Conservation (phyloP, 1,140 invertebrate genomes). For the Spodoptera litura region DNA sequence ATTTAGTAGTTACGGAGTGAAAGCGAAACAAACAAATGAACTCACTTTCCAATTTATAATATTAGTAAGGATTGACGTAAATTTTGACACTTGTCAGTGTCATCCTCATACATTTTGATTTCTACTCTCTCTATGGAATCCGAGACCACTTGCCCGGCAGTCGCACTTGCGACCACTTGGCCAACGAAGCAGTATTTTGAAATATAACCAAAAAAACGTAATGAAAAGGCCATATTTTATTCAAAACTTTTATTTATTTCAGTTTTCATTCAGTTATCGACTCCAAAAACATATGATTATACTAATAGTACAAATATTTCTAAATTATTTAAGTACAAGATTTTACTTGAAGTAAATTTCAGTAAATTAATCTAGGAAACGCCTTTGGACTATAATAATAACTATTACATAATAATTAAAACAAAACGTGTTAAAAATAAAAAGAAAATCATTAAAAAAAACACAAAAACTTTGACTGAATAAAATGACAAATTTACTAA, state of each 20-base stretch:
- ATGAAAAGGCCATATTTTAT: not conserved
- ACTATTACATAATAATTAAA: not conserved
- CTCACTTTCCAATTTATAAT: too few species aligned
- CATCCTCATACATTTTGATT: too few species aligned
- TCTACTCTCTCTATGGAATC: too few species aligned
- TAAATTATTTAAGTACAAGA: conserved; percentile 23
- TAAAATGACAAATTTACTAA: not conserved
- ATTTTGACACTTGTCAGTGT: too few species aligned
- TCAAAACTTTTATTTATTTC: conserved; percentile 30
- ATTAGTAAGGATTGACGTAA: too few species aligned
- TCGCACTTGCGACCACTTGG: too few species aligned
- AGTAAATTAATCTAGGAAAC: conserved; percentile 27
- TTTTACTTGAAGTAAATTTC: not conserved
- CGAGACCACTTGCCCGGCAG: too few species aligned
- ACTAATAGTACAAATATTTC: conserved; percentile 32
- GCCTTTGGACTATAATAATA: conserved; percentile 11
- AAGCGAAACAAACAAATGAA: too few species aligned
- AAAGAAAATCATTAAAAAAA: not conserved
- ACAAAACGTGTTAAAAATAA: not conserved
- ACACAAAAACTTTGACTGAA: not conserved
- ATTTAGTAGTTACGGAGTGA: too few species aligned
- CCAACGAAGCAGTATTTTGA: too few species aligned
- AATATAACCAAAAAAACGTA: not conserved
- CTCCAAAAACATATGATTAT: conserved; percentile 14
- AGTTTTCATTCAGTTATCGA: conserved; percentile 7